Base-by-base conservation (phyloP, 2,888 invertebrate species). In the Eristalis intricaria region DNA sequence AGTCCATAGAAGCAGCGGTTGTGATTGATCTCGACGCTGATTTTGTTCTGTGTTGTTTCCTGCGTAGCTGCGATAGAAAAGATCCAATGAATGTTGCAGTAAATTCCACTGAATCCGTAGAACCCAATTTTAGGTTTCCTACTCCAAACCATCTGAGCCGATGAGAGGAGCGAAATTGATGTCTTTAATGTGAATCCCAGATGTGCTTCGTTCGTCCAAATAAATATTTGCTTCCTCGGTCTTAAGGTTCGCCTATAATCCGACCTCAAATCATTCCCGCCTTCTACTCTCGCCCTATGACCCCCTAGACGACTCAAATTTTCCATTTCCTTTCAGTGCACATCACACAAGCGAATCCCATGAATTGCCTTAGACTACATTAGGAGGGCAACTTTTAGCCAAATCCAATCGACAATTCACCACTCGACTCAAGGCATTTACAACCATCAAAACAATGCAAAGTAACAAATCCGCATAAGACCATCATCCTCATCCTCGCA, bases 361-460 rank as follows among this genome's bases (percentile, higher is more conserved):
- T 19, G 50, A 19, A 50, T 19, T 50, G 19, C 43, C n/a, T 43
- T 43, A 15, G n/a, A 43, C 1, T 43, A 15, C 43, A 43, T 43
- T 43, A n/a, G 43, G 43, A 13, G 43, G 43, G n/a, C n/a, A 43
- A 43, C n/a, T 43, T 43, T 43, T 43, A n/a, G 8, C n/a, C 19
- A 50, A 50, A 50, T 50, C 56, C 22, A 32, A 26, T 60, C 38
- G 15, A 38, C 60, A 70, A 38, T 60, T 60, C 70, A 60, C 29
- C 38, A 8, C n/a, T 35, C 2, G 32, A 23, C 56, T 56, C 22
- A 70, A 23, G 60, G n/a, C 58, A 13, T 73, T 63, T 63, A 43
- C 61, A 43, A 43, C 4, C 63, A 63, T 50, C 23, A 73, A 73
- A 32, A 50, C 73, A 22, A 73, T 63, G 22, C 50, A 60, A 38